Conservation (phyloP, 2,888 invertebrate species). For the Amblyjoppa proteus region DNA sequence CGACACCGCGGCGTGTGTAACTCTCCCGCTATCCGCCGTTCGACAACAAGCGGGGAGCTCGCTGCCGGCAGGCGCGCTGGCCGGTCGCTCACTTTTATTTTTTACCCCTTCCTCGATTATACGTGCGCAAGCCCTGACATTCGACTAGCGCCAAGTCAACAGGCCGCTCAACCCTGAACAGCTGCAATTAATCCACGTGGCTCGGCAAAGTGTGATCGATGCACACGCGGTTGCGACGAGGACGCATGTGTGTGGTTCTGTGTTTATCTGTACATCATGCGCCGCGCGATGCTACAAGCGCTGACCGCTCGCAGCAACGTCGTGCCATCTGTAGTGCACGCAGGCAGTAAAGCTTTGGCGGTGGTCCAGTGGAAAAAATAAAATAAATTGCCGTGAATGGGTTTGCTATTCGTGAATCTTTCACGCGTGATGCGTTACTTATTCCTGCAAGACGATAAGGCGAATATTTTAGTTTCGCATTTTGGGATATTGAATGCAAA, state of each 20-base stretch:
- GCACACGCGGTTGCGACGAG: conserved; percentile 16
- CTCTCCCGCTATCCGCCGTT: conserved; percentile 11
- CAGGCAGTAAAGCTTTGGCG: neutral
- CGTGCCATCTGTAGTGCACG: neutral
- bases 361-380: neutral
- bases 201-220: conserved; percentile 38
- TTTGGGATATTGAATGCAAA: too few relatives aligned
- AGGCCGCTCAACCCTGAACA: conserved; percentile 34
- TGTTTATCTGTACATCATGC: too few relatives aligned
- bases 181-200: conserved; percentile 44
- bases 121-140: conserved; percentile 27
- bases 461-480: too few relatives aligned
- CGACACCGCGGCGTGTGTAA: conserved; percentile 32
- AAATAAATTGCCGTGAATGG: neutral
- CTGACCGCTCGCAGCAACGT: neutral
- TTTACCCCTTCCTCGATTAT: conserved; percentile 13
- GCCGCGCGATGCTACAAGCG: neutral
- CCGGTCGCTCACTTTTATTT: neutral
- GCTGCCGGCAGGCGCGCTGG: conserved; percentile 23
- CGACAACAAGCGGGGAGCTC: conserved; percentile 4
- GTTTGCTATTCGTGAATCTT: neutral
- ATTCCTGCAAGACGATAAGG: neutral
- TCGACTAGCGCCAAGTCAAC: conserved; percentile 39
- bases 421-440: neutral
- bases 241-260: neutral